Conservation (phyloP, 1,140 invertebrate genomes). For the Euwallacea fornicatus region DNA sequence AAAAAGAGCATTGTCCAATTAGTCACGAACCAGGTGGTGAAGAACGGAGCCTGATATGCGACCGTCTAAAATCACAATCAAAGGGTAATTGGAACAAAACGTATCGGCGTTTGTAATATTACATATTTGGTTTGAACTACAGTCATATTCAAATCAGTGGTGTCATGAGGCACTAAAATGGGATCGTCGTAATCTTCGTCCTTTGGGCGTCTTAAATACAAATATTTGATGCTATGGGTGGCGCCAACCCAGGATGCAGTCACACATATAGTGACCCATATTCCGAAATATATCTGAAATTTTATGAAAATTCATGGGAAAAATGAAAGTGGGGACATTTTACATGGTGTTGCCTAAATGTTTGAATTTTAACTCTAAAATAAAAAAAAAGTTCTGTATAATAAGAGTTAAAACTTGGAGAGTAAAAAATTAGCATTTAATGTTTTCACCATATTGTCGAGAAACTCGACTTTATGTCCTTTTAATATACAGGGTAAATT, state of each 20-base stretch:
- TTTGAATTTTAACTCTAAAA: too few species aligned
- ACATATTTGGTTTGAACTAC: constrained; percentile 57
- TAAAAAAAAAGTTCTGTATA: too few species aligned
- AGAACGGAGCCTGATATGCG: constrained; percentile 85
- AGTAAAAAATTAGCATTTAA: too few species aligned
- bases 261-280: constrained; percentile 80
- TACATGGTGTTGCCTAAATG: too few species aligned
- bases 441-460: too few species aligned
- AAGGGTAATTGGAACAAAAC: background rate
- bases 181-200: constrained; percentile 48
- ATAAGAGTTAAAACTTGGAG: too few species aligned
- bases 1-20: constrained; percentile 90
- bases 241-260: constrained; percentile 87
- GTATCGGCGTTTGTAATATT: constrained; percentile 31
- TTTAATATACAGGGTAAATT: too few species aligned
- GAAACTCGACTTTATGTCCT: too few species aligned
- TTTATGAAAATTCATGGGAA: too few species aligned
- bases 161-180: constrained; percentile 53
- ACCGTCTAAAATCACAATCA: constrained; percentile 58
- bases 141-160: constrained; percentile 53
- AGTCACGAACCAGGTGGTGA: constrained; percentile 94
- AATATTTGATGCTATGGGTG: constrained; percentile 84
- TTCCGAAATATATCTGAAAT: constrained; percentile 81
- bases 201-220: constrained; percentile 66
- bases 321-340: too few species aligned